Conservation (phyloP, 2,113 vertebrate genomes). For the Antennarius striatus region DNA sequence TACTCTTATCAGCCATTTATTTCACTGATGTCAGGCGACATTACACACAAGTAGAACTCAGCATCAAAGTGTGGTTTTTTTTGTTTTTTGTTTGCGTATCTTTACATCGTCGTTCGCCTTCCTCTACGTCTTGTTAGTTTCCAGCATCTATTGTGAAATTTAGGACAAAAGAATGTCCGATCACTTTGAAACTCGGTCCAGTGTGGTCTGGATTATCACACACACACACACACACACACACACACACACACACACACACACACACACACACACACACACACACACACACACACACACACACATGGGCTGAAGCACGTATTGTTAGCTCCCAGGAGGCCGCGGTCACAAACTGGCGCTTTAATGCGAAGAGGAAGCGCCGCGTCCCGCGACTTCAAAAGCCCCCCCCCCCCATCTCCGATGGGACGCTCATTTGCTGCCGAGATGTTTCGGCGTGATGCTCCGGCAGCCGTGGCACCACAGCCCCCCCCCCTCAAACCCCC, state of each 20-base stretch:
- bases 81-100: neutral
- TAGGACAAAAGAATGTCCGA: neutral
- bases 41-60: conserved; percentile 32
- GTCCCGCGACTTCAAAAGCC: conserved; percentile 74
- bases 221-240: conserved; percentile 28
- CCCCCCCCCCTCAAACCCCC: conserved; percentile 3
- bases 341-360: conserved; percentile 63
- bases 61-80: conserved; percentile 27
- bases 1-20: conserved; percentile 26
- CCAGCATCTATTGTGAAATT: neutral
- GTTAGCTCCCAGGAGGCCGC: conserved; percentile 55
- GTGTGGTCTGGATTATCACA: conserved; percentile 11
- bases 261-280: conserved; percentile 19
- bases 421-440: conserved; percentile 65
- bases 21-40: conserved; percentile 17
- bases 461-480: conserved; percentile 64
- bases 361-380: conserved; percentile 70
- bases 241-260: conserved; percentile 30
- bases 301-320: conserved; percentile 68
- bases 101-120: neutral
- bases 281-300: conserved; percentile 15
- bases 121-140: neutral
- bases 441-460: conserved; percentile 74
- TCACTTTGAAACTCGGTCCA: neutral
- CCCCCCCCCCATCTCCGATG: too few species aligned